These are phyloP conservation scores for Adoxophyes honmai DNA, from an alignment of 1,140 invertebrate genomes.

Conservation along the genomic window DNA sequence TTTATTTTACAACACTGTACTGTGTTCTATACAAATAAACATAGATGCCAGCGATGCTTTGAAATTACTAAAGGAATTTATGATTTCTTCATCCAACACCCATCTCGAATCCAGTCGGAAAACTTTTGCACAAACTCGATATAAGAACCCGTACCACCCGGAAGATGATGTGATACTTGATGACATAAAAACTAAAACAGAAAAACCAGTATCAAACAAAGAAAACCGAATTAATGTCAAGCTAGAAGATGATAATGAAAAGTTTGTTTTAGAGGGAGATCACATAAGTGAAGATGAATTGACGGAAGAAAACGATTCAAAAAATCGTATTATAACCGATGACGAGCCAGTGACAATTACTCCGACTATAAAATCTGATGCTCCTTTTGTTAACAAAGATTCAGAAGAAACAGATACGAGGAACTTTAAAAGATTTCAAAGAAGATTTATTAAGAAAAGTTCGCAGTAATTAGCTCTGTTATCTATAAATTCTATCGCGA, in stretches of 20 bases:
- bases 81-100: constrained; percentile 6
- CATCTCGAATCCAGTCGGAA: neutral
- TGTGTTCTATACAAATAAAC: neutral
- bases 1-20: neutral
- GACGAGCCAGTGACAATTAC: too few species aligned
- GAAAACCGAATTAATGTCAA: neutral
- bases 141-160: constrained; percentile 29
- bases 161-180: constrained; percentile 21
- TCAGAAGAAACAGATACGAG: too few species aligned
- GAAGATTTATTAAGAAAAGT: too few species aligned
- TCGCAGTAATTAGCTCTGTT: too few species aligned
- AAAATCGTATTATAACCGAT: too few species aligned
- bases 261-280: neutral
- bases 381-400: too few species aligned
- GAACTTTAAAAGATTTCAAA: too few species aligned
- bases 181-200: neutral
- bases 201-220: neutral
- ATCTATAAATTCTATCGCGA: too few species aligned
- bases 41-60: neutral
- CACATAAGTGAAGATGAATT: neutral
- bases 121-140: constrained; percentile 1
- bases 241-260: constrained; percentile 1
- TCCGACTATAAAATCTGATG: too few species aligned
- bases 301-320: neutral
- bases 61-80: neutral